phyloP scores from a whole-genome alignment of 2,113 vertebrate genomes.

The Craseonycteris thonglongyai region DNA sequence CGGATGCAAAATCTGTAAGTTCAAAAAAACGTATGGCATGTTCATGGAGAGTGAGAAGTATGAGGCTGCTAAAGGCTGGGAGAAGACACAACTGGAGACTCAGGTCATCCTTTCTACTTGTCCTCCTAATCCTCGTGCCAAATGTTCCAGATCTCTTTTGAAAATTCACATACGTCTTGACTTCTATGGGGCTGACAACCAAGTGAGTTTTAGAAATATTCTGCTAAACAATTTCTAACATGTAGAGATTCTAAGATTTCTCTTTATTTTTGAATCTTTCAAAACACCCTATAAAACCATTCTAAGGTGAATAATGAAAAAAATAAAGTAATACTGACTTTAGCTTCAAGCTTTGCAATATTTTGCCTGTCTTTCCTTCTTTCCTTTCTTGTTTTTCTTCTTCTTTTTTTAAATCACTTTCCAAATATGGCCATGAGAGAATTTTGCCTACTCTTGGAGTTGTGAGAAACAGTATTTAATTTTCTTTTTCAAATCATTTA shows the following conservation, averaged over 20 bases:
- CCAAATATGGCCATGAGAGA: neutral
- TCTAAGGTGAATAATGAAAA: constrained; percentile 42
- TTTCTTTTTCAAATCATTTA: constrained; percentile 19
- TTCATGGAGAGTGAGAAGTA: neutral
- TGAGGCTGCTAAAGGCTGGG: neutral
- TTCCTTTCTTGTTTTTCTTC: no score
- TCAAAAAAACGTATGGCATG: neutral
- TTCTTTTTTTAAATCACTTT: neutral
- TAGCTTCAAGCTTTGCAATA: neutral
- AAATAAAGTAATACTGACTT: constrained; percentile 52
- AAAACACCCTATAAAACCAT: neutral
- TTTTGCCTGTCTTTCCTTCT: neutral
- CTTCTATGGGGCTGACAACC: neutral
- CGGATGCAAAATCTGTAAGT: neutral
- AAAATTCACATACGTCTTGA: neutral
- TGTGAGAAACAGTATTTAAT: constrained; percentile 14
- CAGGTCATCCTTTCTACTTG: neutral
- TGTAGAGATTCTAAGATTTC: constrained; percentile 1
- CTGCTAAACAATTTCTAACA: neutral
- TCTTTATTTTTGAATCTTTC: neutral
- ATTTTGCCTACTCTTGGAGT: neutral
- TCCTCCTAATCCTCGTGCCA: no score
- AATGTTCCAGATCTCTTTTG: neutral
- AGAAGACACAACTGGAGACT: neutral
- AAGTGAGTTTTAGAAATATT: neutral